These are phyloP conservation scores for Caenorhabditis sp. DNA, from an alignment of 2,888 invertebrate genomes.

Conservation along the genomic window DNA sequence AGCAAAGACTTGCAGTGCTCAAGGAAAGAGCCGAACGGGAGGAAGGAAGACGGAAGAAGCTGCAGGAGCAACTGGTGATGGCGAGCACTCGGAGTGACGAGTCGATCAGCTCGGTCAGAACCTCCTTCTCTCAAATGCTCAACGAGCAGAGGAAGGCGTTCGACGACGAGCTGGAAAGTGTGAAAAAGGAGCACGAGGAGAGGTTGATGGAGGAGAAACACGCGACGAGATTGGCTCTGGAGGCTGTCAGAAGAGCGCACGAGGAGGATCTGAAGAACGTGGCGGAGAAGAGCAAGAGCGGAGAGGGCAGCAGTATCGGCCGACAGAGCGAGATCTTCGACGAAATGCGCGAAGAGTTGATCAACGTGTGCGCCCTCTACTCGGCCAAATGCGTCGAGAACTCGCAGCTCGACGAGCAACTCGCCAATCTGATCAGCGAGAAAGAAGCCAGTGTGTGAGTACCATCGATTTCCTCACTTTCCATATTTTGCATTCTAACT, in stretches of 20 bases:
- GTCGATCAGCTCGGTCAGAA: conserved; percentile 64
- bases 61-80: conserved; percentile 71
- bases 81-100: conserved; percentile 66
- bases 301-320: conserved; percentile 44
- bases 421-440: conserved; percentile 51
- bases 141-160: conserved; percentile 67
- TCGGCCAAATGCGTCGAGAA: conserved; percentile 78
- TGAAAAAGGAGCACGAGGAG: conserved; percentile 69
- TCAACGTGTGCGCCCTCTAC: conserved; percentile 74
- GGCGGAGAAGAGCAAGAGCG: conserved; percentile 48
- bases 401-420: conserved; percentile 75
- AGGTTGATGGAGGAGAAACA: conserved; percentile 77
- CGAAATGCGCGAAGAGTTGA: conserved; percentile 73
- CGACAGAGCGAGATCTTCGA: conserved; percentile 66
- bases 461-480: not conserved
- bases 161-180: conserved; percentile 65
- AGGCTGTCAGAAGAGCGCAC: conserved; percentile 76
- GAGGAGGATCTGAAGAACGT: conserved; percentile 72
- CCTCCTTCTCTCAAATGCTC: conserved; percentile 71
- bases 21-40: conserved; percentile 70
- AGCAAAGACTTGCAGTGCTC: conserved; percentile 69
- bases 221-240: conserved; percentile 75
- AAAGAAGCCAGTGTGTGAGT: conserved; percentile 56
- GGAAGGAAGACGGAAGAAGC: conserved; percentile 64
- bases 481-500: not conserved